Percentiles rank a stretch among this genome's conserved stretches.
Evolutionary conservation across 2,888 invertebrate species (phyloP).

Genomic region (Sicus ferrugineus): DNA sequence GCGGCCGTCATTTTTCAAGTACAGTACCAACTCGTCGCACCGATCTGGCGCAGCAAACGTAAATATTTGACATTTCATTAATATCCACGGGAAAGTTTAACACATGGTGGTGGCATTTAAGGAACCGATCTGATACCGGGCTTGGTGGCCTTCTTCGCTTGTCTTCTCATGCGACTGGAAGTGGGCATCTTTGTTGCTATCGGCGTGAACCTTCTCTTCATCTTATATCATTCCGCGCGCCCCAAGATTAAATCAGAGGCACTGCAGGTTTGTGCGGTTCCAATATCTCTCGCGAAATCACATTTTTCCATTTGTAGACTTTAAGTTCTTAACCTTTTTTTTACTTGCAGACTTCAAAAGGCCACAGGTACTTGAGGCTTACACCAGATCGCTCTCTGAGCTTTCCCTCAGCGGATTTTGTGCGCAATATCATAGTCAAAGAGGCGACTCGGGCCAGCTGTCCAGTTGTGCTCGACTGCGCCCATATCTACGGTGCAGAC

Average conservation of each 20-base stretch:
- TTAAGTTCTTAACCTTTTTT: neutral
- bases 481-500: slow-evolving; percentile 87
- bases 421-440: slow-evolving; percentile 83
- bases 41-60: slow-evolving; percentile 91
- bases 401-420: slow-evolving; percentile 92
- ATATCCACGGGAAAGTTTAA: too few species aligned
- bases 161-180: slow-evolving; percentile 83
- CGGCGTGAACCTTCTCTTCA: slow-evolving; percentile 81
- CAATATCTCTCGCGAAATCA: too few species aligned
- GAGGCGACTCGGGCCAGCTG: slow-evolving; percentile 71
- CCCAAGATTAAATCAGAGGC: slow-evolving; percentile 86
- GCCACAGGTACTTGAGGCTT: slow-evolving; percentile 79
- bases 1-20: slow-evolving; percentile 90
- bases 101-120: slow-evolving; percentile 61
- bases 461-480: slow-evolving; percentile 86
- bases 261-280: slow-evolving; percentile 68
- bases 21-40: slow-evolving; percentile 81
- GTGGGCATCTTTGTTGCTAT: slow-evolving; percentile 87
- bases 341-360: slow-evolving; percentile 67
- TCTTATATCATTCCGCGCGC: slow-evolving; percentile 85
- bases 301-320: neutral
- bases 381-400: slow-evolving; percentile 88
- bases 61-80: slow-evolving; percentile 58
- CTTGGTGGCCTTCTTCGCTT: slow-evolving; percentile 84
- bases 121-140: slow-evolving; percentile 88